Percentiles rank a stretch among this genome's conserved stretches.
These are phyloP conservation scores for Suncus etruscus DNA, from an alignment of 2,113 vertebrate species.

Conservation along the genomic window DNA sequence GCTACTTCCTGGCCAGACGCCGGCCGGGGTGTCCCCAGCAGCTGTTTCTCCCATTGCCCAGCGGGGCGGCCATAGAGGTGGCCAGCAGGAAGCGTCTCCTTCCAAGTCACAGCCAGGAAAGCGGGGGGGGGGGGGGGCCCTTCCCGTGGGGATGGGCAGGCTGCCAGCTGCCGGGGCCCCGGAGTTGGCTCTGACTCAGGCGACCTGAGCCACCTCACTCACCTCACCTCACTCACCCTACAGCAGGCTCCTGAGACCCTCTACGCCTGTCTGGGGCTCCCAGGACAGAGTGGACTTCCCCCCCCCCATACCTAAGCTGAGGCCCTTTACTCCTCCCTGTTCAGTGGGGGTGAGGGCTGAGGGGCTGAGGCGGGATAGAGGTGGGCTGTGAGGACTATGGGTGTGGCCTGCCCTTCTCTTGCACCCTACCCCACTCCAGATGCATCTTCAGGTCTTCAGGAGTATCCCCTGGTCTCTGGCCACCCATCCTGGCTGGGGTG, in stretches of 20 bases:
- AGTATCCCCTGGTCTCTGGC: too few species aligned
- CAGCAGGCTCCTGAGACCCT: neutral
- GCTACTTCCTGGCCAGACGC: slow-evolving; percentile 79
- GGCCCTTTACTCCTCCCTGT: neutral
- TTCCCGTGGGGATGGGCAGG: slow-evolving; percentile 56
- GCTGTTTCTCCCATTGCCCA: slow-evolving; percentile 77
- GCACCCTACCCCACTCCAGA: neutral
- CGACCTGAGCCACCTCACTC: neutral
- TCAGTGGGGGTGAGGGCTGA: neutral
- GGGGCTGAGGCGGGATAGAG: neutral
- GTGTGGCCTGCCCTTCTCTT: neutral
- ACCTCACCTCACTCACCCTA: neutral
- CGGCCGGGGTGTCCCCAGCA: slow-evolving; percentile 77
- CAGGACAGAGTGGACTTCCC: too few species aligned
- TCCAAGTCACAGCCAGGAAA: slow-evolving; percentile 67
- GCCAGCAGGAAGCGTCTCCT: slow-evolving; percentile 76
- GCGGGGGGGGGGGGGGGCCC: slow-evolving; percentile 64
- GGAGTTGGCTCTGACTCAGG: neutral
- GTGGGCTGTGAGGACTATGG: neutral
- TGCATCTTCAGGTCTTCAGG: too few species aligned
- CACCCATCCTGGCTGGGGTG: too few species aligned
- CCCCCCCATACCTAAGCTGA: too few species aligned
- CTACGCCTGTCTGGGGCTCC: neutral
- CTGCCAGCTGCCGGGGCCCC: slow-evolving; percentile 12
- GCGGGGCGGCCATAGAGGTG: slow-evolving; percentile 2